Conservation (phyloP, 1,140 invertebrate genomes). For the Zaprionus nigranus region DNA sequence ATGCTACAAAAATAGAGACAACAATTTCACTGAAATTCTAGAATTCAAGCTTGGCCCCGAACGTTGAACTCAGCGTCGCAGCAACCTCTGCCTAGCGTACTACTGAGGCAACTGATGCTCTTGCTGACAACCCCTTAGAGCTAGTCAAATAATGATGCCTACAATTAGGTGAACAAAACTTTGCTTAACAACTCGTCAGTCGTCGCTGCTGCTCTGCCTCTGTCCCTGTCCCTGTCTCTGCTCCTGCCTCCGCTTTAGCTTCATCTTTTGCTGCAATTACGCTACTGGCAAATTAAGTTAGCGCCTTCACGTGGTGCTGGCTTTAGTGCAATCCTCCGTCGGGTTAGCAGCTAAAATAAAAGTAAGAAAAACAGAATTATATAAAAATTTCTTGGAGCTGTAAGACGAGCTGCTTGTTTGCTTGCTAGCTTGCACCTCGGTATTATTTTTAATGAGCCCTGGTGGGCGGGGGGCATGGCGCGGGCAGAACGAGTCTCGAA, state of each 20-base stretch:
- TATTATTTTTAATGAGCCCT: constrained; percentile 69
- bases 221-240: background rate
- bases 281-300: constrained; percentile 70
- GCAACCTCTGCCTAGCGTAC: constrained; percentile 5
- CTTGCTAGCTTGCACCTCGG: constrained; percentile 36
- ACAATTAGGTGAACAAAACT: constrained; percentile 72
- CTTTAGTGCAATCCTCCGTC: constrained; percentile 38
- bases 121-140: constrained; percentile 9
- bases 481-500: constrained; percentile 12
- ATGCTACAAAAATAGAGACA: constrained; percentile 22
- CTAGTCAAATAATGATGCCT: constrained; percentile 70
- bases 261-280: constrained; percentile 60
- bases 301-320: constrained; percentile 41
- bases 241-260: background rate
- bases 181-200: constrained; percentile 60
- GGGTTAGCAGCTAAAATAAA: constrained; percentile 43
- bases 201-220: constrained; percentile 7
- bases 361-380: constrained; percentile 55
- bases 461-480: background rate
- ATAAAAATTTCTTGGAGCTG: constrained; percentile 56
- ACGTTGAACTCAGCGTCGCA: constrained; percentile 26
- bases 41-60: constrained; percentile 3
- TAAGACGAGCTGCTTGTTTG: constrained; percentile 67
- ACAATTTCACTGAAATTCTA: background rate
- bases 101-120: constrained; percentile 7